A percentile compares a stretch with the other conserved stretches of the same genome.
Conservation (phyloP, 2,797 vertebrate species). For the Lateolabrax maculatus region DNA sequence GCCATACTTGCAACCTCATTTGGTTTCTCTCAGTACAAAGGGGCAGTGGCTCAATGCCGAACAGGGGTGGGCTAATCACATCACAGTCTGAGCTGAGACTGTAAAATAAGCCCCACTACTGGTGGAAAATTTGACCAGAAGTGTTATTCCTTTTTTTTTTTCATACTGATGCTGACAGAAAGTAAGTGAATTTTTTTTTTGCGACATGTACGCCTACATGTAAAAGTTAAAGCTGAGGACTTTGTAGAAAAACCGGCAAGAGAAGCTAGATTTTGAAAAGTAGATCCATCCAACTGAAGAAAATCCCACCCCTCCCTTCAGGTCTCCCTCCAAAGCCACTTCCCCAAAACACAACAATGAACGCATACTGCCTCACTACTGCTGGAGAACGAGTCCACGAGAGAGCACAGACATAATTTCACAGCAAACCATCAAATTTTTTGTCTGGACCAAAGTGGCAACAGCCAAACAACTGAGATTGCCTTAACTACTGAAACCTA, state of each 20-base stretch:
- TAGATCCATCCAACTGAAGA: too few relatives aligned
- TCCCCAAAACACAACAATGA: too few relatives aligned
- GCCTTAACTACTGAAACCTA: background rate
- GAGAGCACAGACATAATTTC: background rate
- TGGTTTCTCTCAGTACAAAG: slow-evolving; percentile 30
- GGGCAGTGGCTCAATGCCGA: slow-evolving; percentile 21
- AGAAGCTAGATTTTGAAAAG: too few relatives aligned
- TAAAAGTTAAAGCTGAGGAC: too few relatives aligned
- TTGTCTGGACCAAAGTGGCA: background rate
- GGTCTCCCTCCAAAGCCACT: too few relatives aligned
- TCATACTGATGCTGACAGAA: slow-evolving; percentile 8
- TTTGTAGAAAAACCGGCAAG: too few relatives aligned
- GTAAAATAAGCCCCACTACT: slow-evolving; percentile 15
- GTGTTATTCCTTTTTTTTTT: slow-evolving; percentile 23
- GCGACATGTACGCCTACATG: background rate
- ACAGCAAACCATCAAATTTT: background rate
- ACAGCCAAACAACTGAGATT: background rate
- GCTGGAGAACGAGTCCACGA: too few relatives aligned
- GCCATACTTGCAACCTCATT: slow-evolving; percentile 45
- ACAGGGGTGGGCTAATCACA: slow-evolving; percentile 10
- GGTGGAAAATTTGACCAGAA: background rate
- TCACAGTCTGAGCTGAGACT: slow-evolving; percentile 9
- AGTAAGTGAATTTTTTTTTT: background rate
- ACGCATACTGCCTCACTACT: too few relatives aligned
- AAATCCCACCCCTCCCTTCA: too few relatives aligned